These are phyloP conservation scores for Ondatra zibethicus DNA, from an alignment of 2,113 vertebrate genomes.

Conservation along the genomic window DNA sequence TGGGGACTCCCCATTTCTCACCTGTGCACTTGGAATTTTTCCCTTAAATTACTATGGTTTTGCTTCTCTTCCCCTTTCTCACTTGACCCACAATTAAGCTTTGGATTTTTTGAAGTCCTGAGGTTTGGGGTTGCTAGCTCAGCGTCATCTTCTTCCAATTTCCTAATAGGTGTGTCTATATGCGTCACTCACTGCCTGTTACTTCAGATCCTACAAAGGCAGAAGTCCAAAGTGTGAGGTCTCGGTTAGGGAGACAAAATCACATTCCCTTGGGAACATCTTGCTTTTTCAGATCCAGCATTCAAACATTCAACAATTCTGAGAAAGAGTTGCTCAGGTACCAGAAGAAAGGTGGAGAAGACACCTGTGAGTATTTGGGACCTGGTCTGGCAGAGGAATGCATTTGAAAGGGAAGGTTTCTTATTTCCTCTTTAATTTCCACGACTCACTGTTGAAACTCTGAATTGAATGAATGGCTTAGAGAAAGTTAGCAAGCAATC, in stretches of 20 bases:
- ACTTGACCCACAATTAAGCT: background rate
- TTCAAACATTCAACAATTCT: background rate
- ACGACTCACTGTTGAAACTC: background rate
- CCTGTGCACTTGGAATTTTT: background rate
- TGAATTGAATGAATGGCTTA: background rate
- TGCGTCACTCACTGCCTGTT: background rate
- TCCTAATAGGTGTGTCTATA: background rate
- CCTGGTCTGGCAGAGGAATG: background rate
- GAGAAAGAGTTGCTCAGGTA: background rate
- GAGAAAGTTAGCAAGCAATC: background rate
- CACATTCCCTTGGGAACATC: background rate
- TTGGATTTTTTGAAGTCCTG: background rate
- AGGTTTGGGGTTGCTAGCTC: background rate
- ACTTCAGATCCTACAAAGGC: background rate
- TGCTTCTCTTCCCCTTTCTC: background rate
- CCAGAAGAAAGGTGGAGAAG: background rate
- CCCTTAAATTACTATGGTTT: background rate
- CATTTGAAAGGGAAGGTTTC: background rate
- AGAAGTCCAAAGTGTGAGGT: background rate
- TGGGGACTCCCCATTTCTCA: background rate
- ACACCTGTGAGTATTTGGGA: background rate
- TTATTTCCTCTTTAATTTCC: background rate
- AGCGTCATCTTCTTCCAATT: background rate
- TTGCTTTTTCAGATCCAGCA: background rate
- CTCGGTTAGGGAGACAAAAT: background rate